Percentiles rank a stretch among this genome's conserved stretches.
These are phyloP conservation scores for Chelonus insularis DNA, from an alignment of 1,140 invertebrate species.

Conservation along the genomic window DNA sequence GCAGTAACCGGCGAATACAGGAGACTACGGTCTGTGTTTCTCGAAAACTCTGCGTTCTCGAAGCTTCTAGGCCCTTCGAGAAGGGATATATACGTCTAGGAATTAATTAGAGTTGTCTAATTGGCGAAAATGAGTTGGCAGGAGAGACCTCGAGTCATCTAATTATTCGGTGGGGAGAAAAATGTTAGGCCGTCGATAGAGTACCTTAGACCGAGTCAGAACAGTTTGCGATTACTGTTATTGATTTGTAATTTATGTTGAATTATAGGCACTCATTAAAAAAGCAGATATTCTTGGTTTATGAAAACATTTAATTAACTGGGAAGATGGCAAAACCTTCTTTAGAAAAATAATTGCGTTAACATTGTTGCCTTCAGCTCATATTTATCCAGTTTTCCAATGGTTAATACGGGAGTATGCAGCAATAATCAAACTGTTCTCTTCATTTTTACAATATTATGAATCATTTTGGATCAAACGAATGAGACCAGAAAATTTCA, in stretches of 20 bases:
- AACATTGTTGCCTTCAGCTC: background rate
- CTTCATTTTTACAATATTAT: background rate
- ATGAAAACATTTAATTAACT: background rate
- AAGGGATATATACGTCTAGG: no score
- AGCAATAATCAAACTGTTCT: background rate
- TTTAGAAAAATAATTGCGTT: background rate
- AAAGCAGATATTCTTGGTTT: background rate
- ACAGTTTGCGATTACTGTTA: no score
- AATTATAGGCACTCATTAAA: background rate
- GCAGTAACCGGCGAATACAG: no score
- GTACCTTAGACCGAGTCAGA: no score
- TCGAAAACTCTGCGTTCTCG: no score
- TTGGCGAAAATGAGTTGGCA: no score
- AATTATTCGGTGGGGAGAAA: no score
- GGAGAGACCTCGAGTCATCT: no score
- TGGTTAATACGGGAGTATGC: background rate
- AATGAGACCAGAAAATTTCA: background rate
- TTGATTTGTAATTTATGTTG: background rate
- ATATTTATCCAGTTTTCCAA: background rate
- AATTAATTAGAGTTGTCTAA: no score
- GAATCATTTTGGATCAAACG: background rate
- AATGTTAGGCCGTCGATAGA: no score
- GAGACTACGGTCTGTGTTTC: no score
- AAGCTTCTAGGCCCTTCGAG: no score
- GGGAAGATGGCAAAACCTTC: background rate